Conservation (phyloP, 2,113 vertebrate species). For the Crypturellus undulatus region DNA sequence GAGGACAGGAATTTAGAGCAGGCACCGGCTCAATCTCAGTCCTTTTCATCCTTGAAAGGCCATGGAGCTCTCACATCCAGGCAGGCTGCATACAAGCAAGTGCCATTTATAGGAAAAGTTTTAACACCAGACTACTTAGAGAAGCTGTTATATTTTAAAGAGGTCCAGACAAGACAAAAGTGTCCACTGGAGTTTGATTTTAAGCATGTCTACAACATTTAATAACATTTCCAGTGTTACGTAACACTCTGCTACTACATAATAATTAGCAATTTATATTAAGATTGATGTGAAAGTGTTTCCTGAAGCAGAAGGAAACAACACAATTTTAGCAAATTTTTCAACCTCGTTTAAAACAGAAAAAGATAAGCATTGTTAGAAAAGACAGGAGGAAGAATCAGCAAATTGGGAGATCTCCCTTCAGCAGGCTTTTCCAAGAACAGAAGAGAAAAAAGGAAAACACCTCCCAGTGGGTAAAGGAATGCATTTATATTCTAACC, state of each 20-base stretch:
- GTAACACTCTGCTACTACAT: not conserved
- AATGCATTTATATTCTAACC: not conserved
- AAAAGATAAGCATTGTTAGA: not conserved
- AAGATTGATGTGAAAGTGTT: not conserved
- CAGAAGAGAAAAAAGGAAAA: not conserved
- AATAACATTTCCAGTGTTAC: not conserved
- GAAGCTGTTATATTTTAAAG: not conserved
- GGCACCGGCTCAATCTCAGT: not conserved
- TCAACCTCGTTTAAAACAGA: not conserved
- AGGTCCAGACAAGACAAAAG: not conserved
- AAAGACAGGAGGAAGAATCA: not conserved
- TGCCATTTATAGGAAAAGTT: not conserved
- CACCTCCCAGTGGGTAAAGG: not conserved
- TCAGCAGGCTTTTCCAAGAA: not conserved
- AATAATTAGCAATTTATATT: not conserved
- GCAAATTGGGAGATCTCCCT: not conserved
- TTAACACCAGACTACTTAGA: not conserved
- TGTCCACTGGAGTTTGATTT: not conserved
- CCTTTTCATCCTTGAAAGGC: not conserved
- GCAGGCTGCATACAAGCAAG: not conserved
- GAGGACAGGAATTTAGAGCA: not conserved
- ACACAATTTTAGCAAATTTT: not conserved
- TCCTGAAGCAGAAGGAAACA: not conserved
- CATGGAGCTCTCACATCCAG: too few species aligned
- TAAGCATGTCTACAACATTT: not conserved